Evolutionary conservation across 2,797 vertebrate genomes (phyloP).

Genomic region (Hybognathus amarus): DNA sequence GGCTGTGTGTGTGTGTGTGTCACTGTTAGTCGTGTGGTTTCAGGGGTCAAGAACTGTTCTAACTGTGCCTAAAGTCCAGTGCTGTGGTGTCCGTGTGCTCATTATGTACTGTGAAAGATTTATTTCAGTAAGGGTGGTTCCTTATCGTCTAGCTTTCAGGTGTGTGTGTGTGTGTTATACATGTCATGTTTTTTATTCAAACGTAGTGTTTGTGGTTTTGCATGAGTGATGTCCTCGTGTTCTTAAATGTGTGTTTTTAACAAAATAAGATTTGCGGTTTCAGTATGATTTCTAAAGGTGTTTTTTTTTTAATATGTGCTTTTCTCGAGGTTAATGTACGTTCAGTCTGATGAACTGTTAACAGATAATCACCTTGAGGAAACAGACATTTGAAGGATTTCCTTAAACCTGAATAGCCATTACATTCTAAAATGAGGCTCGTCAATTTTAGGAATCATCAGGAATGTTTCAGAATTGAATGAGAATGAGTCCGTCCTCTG

Average conservation of each 20-base stretch:
- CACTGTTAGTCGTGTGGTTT: conserved; percentile 80
- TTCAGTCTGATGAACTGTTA: not conserved
- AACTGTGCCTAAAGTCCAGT: conserved; percentile 82
- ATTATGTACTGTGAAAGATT: conserved; percentile 2
- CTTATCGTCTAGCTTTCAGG: conserved; percentile 54
- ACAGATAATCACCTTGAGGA: not conserved
- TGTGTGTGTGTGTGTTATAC: conserved; percentile 50
- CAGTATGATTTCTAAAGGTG: not conserved
- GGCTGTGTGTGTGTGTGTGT: conserved; percentile 70
- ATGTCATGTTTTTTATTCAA: conserved; percentile 51
- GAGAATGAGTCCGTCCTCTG: not conserved
- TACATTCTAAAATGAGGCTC: not conserved
- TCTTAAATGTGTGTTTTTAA: conserved; percentile 36
- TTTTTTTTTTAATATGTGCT: not conserved
- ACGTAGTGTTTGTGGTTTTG: conserved; percentile 60
- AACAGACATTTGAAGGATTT: not conserved
- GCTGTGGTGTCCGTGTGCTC: conserved; percentile 71
- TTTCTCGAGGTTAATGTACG: not conserved
- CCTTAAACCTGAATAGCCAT: not conserved
- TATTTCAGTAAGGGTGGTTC: conserved; percentile 36
- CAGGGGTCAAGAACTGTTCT: conserved; percentile 77
- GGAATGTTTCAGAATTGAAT: not conserved
- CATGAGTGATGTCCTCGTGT: conserved; percentile 61
- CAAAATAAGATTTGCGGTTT: not conserved
- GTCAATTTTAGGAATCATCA: not conserved